Conservation (phyloP, 2,888 invertebrate species). For the Ichneumoninae sp. region DNA sequence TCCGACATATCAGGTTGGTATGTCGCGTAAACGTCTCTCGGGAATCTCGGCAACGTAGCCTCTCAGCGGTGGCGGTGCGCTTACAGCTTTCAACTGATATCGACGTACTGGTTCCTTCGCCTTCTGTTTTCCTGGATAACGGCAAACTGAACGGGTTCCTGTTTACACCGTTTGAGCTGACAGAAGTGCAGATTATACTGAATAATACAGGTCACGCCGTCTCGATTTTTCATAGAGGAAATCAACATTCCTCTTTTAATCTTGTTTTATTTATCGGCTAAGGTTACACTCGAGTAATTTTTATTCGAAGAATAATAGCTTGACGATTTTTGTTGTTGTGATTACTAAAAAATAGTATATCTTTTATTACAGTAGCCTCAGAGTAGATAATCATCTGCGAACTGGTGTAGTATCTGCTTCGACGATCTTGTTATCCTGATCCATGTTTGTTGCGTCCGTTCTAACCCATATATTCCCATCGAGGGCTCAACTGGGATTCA, state of each 20-base stretch:
- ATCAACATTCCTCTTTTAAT: neutral
- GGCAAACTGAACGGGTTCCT: slow-evolving; percentile 76
- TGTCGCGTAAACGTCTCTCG: slow-evolving; percentile 69
- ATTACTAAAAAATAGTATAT: neutral
- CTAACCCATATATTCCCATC: slow-evolving; percentile 80
- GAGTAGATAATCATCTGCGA: slow-evolving; percentile 52
- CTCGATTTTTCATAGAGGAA: neutral
- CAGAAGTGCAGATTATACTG: slow-evolving; percentile 45
- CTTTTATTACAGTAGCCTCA: neutral
- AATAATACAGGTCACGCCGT: slow-evolving; percentile 1
- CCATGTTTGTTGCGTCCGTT: slow-evolving; percentile 75
- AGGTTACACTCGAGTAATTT: slow-evolving; percentile 3
- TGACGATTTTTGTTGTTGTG: neutral
- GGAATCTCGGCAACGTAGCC: slow-evolving; percentile 66
- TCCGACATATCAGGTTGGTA: slow-evolving; percentile 80
- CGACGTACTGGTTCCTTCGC: slow-evolving; percentile 38
- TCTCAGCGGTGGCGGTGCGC: neutral
- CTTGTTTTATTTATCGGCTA: neutral
- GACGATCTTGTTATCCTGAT: slow-evolving; percentile 75
- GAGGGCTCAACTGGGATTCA: slow-evolving; percentile 37
- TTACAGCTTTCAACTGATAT: slow-evolving; percentile 8
- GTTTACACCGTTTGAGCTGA: slow-evolving; percentile 72
- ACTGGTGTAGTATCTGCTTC: neutral
- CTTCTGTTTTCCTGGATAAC: slow-evolving; percentile 80
- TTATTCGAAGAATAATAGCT: slow-evolving; percentile 44